A percentile compares a stretch with the other conserved stretches of the same genome.
phyloP scores from a whole-genome alignment of 2,797 vertebrate species.

The Gouania willdenowi region DNA sequence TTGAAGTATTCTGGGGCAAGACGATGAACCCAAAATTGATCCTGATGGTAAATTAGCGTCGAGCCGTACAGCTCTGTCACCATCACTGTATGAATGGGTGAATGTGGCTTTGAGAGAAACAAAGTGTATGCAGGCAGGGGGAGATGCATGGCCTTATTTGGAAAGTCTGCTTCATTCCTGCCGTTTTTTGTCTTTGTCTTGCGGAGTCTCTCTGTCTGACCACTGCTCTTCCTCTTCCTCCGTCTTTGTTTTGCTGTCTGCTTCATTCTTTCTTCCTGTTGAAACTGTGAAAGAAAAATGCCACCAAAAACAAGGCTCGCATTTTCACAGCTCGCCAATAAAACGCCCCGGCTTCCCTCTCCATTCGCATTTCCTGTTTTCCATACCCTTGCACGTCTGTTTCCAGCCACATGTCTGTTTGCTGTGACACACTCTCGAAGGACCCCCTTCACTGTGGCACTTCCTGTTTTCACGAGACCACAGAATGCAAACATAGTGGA shows the following conservation, averaged over 20 bases:
- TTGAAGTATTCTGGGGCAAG: no score
- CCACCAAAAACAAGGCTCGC: not conserved
- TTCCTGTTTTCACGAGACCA: slow-evolving; percentile 78
- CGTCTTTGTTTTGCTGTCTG: not conserved
- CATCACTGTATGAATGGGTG: no score
- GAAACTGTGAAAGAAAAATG: not conserved
- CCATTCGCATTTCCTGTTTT: slow-evolving; percentile 62
- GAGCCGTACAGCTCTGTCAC: no score
- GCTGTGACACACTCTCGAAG: slow-evolving; percentile 52
- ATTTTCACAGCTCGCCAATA: slow-evolving; percentile 6
- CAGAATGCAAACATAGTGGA: slow-evolving; percentile 17
- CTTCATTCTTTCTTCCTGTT: not conserved
- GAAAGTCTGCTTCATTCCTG: not conserved
- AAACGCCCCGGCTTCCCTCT: slow-evolving; percentile 7
- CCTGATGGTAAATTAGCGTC: no score
- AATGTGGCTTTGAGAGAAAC: slow-evolving; percentile 11
- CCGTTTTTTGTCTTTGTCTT: not conserved
- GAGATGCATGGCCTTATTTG: slow-evolving; percentile 14
- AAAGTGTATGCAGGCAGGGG: not conserved
- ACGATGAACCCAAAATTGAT: no score
- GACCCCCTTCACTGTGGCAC: slow-evolving; percentile 55
- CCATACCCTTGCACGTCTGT: slow-evolving; percentile 26
- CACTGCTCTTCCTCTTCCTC: not conserved
- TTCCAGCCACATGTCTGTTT: slow-evolving; percentile 65
- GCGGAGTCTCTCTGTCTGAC: no score